Conservation (phyloP, 2,113 vertebrate genomes). For the Osmerus eperlanus region DNA sequence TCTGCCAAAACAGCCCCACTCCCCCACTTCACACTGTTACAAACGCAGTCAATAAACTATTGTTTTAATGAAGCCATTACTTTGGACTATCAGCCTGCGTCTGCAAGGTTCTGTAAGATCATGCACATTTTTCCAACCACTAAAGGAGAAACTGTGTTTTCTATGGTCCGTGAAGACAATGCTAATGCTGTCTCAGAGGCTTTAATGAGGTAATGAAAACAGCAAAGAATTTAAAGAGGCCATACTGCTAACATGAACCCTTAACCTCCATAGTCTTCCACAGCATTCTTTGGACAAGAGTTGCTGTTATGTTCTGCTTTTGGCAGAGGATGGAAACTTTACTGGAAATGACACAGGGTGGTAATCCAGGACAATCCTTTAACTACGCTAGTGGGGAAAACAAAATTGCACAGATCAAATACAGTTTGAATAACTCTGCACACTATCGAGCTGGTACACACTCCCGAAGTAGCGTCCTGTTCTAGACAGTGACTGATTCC, state of each 20-base stretch:
- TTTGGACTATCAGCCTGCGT: background rate
- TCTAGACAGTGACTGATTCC: background rate
- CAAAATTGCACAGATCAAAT: background rate
- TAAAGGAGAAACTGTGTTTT: background rate
- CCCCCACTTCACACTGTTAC: conserved; percentile 4
- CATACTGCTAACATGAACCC: background rate
- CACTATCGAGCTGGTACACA: background rate
- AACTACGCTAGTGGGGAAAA: background rate
- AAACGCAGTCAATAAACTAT: conserved; percentile 14
- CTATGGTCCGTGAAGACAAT: background rate
- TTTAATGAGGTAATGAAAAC: background rate
- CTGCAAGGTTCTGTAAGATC: background rate
- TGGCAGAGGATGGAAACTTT: background rate
- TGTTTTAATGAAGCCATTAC: background rate
- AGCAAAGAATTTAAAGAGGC: background rate
- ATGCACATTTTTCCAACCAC: background rate
- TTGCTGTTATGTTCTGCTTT: background rate
- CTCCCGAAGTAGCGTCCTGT: background rate
- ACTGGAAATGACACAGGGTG: conserved; percentile 4
- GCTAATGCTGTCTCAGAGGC: background rate
- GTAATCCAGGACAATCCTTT: conserved; percentile 6
- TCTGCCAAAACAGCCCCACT: conserved; percentile 12
- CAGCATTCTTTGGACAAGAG: background rate
- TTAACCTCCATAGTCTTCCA: background rate
- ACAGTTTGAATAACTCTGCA: background rate